Evolutionary conservation across 2,113 vertebrate genomes (phyloP), one percentile per base, ranked within the genome.

Genomic region (Cranoglanis bouderius): DNA sequence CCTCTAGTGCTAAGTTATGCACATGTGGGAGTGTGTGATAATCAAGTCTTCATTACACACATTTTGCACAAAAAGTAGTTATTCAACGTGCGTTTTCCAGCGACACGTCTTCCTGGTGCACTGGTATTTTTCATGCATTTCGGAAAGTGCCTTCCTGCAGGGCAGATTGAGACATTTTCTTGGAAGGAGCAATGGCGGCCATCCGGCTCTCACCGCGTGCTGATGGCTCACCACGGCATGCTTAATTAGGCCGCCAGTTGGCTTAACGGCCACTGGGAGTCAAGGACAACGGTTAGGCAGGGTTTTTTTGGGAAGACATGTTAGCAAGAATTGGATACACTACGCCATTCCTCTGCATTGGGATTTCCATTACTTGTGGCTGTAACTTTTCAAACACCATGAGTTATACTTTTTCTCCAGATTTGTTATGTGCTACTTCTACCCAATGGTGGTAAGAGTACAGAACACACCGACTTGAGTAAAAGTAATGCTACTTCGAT

Each of bases 221-320:
- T 74, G 88, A 88, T 89, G 89, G 90, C 91, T 80, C 88, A 55
- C 88, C 55, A 51, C 63, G 84, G 67, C 88, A 89, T 88, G 88
- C 88, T 89, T 88, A 90, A 92, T 90, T 90, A 91, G 90, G 87
- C 92, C 55, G 88, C 88, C 90, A 90, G 91, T 91, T 91, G 90
- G 90, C 82, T 88, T 88, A 89, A 89, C 51, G 85, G 87, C 91
- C 84, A 63, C 85, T 14, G 89, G 89, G 88, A 90, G 61, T 86
- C 57, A 74, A 77, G 88, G 81, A 85, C 78, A 55, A 19, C 9
- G 59, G 49, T 87, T 87, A 32, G 26, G 86, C 85, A 21, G 55
- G 72, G 82, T 24, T 49, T 75, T 75, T 26, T 35, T 19, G 63
- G 51, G 85, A 88, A 82, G 75, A 63, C 29, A 40, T 74, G 88